Conservation (phyloP, 2,888 invertebrate species). For the Leptura quadrifasciata region DNA sequence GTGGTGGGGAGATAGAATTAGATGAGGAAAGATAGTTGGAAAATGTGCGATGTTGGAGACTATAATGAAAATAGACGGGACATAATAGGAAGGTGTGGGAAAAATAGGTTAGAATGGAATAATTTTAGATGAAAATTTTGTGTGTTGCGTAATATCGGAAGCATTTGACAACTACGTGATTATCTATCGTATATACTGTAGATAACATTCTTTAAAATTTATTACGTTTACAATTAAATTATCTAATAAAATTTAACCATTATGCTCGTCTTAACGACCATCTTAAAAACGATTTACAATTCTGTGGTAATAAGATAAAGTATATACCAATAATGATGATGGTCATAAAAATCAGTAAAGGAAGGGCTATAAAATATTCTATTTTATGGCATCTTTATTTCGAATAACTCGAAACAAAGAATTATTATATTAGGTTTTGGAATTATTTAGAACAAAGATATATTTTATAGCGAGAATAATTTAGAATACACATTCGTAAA, state of each 20-base stretch:
- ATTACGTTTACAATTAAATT: neutral
- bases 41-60: too few species aligned
- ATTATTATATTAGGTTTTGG: neutral
- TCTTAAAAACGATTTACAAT: neutral
- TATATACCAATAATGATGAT: neutral
- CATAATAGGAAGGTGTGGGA: too few species aligned
- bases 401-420: neutral
- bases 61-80: too few species aligned
- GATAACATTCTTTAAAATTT: too few species aligned
- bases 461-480: neutral
- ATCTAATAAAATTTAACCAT: neutral
- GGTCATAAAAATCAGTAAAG: neutral
- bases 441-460: neutral
- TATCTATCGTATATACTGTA: too few species aligned
- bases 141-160: too few species aligned
- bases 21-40: too few species aligned
- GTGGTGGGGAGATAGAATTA: too few species aligned
- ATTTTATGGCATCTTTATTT: neutral
- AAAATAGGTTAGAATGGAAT: too few species aligned
- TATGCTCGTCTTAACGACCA: neutral
- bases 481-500: neutral
- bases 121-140: too few species aligned
- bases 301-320: neutral
- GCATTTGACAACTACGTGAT: too few species aligned
- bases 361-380: neutral